Percentiles rank a stretch among this genome's conserved stretches.
These are phyloP conservation scores for Ascaphus truei DNA, from an alignment of 2,113 vertebrate genomes.

Conservation along the genomic window DNA sequence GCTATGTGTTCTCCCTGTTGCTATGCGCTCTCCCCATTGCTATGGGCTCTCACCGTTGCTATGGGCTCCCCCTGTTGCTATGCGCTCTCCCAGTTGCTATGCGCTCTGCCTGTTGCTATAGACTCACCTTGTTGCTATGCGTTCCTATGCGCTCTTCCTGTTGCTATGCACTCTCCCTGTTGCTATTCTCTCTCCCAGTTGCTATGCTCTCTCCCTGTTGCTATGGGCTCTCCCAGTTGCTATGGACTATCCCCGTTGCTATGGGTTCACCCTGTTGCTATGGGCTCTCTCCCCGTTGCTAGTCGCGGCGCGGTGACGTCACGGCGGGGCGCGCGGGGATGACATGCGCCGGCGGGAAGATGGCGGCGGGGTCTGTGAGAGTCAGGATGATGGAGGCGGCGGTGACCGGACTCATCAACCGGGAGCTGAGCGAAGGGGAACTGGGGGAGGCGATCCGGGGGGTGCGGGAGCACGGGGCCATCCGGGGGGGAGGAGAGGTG, in stretches of 20 bases:
- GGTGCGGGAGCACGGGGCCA: slow-evolving; percentile 14
- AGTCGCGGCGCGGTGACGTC: not conserved
- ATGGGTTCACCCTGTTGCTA: not conserved
- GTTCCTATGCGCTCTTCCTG: too few species aligned
- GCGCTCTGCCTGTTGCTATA: too few species aligned
- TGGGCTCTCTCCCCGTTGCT: not conserved
- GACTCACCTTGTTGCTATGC: not conserved
- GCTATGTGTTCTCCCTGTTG: too few species aligned
- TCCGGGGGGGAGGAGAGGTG: slow-evolving; percentile 22
- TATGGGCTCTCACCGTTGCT: too few species aligned
- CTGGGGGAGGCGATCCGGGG: slow-evolving; percentile 13
- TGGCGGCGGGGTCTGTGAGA: slow-evolving; percentile 16
- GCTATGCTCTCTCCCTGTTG: not conserved
- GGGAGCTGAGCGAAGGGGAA: slow-evolving; percentile 13
- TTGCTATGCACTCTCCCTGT: too few species aligned
- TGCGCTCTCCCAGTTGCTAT: too few species aligned
- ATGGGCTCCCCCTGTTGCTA: too few species aligned
- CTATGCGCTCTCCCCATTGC: too few species aligned
- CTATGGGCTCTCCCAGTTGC: not conserved
- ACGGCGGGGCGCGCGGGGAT: not conserved
- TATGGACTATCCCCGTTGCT: not conserved
- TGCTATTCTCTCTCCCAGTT: too few species aligned
- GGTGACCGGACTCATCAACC: slow-evolving; percentile 6
- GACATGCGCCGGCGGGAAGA: slow-evolving; percentile 19
- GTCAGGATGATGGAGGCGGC: slow-evolving; percentile 13